Conservation (phyloP, 2,797 vertebrate genomes). For the Karalla daura region DNA sequence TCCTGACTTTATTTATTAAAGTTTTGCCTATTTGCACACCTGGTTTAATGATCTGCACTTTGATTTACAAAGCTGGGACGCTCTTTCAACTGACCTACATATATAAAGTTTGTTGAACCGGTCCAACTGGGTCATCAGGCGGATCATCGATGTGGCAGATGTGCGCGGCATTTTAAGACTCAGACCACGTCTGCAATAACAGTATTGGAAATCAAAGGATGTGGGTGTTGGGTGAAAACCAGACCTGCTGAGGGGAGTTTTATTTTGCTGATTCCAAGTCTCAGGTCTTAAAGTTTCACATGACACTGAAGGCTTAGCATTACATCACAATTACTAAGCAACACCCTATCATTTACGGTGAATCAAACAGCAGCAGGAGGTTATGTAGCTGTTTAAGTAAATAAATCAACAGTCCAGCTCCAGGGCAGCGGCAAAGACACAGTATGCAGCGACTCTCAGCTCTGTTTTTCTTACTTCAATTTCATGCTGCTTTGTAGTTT, state of each 20-base stretch:
- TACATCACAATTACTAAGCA: background rate
- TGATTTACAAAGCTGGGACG: background rate
- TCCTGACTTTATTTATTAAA: no score
- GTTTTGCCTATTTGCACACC: no score
- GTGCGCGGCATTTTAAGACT: constrained; percentile 1
- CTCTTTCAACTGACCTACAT: background rate
- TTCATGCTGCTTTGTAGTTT: background rate
- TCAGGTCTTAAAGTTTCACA: background rate
- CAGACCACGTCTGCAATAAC: background rate
- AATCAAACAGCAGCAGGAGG: background rate
- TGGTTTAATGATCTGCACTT: background rate
- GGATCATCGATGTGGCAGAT: background rate
- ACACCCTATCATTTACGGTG: background rate
- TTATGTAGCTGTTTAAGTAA: background rate
- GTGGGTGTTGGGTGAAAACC: background rate
- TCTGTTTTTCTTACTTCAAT: background rate
- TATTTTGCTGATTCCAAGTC: constrained; percentile 1
- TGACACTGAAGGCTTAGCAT: constrained; percentile 12
- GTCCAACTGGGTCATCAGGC: background rate
- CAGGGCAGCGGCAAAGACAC: background rate
- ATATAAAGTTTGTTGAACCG: no score
- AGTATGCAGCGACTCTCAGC: background rate
- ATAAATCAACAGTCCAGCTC: background rate
- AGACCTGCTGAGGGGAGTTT: background rate
- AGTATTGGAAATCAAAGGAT: background rate